These are phyloP conservation scores for Eidolon helvum DNA, from an alignment of 2,113 vertebrate species.

Conservation along the genomic window DNA sequence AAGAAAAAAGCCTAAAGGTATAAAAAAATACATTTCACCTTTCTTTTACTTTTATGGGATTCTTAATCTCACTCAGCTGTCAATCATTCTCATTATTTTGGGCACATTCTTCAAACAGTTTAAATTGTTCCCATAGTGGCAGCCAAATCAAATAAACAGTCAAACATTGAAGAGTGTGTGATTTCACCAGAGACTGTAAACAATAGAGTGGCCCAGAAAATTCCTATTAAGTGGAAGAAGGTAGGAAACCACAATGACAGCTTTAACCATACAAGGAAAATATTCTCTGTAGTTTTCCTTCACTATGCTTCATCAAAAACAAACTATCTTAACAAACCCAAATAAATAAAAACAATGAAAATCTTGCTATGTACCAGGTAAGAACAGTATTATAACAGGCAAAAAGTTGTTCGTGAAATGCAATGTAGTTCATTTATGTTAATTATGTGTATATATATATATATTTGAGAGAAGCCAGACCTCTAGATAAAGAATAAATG, in stretches of 20 bases:
- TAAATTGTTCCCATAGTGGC: conserved; percentile 62
- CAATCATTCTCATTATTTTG: conserved; percentile 66
- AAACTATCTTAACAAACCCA: background rate
- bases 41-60: conserved; percentile 48
- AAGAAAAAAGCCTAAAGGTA: background rate
- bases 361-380: background rate
- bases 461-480: background rate
- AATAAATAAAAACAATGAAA: background rate
- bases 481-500: background rate
- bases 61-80: conserved; percentile 62
- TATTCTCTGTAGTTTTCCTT: background rate
- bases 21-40: conserved; percentile 21
- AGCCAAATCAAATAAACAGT: conserved; percentile 60
- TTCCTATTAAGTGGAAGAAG: conserved; percentile 1
- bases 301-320: background rate
- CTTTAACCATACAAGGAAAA: conserved; percentile 16
- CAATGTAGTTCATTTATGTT: background rate
- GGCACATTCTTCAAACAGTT: conserved; percentile 55
- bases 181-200: conserved; percentile 50
- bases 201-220: background rate
- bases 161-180: background rate
- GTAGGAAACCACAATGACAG: background rate
- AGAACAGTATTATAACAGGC: background rate
- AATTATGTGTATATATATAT: background rate
- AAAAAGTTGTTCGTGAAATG: background rate